Evolutionary conservation across 2,888 invertebrate species (phyloP).

Genomic region (Lasioglossum figueresi): DNA sequence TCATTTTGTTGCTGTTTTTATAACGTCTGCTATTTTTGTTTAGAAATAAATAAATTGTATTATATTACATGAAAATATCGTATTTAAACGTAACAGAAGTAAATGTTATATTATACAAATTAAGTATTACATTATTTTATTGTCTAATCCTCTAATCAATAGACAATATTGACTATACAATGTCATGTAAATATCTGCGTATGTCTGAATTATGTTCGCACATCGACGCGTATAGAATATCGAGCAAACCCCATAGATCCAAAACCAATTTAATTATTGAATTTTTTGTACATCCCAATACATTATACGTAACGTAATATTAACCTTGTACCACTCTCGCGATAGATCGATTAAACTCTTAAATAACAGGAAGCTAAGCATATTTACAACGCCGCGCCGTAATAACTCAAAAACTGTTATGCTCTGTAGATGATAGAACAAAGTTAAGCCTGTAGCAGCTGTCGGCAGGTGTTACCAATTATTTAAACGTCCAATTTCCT

Average conservation of each 20-base stretch:
- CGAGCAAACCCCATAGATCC: not conserved
- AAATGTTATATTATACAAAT: too few species aligned
- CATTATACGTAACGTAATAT: not conserved
- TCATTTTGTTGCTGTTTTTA: too few species aligned
- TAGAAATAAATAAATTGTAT: not conserved
- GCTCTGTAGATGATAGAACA: constrained; percentile 23
- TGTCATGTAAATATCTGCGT: too few species aligned
- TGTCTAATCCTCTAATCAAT: not conserved
- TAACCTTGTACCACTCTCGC: not conserved
- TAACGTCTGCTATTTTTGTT: not conserved
- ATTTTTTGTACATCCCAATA: not conserved
- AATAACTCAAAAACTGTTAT: not conserved
- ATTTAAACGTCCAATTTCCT: constrained; percentile 61
- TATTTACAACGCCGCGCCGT: not conserved
- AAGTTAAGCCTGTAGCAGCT: constrained; percentile 70
- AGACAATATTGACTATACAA: too few species aligned
- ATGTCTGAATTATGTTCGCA: not conserved
- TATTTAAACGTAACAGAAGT: too few species aligned
- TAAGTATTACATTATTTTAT: too few species aligned
- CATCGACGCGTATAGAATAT: not conserved
- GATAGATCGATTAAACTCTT: not conserved
- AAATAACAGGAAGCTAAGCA: not conserved
- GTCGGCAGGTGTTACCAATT: constrained; percentile 76
- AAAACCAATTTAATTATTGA: not conserved
- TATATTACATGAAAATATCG: not conserved